Percentiles rank a stretch among this genome's conserved stretches.
Evolutionary conservation across 2,113 vertebrate genomes (phyloP).

Genomic region (Lichenostomus cassidix): DNA sequence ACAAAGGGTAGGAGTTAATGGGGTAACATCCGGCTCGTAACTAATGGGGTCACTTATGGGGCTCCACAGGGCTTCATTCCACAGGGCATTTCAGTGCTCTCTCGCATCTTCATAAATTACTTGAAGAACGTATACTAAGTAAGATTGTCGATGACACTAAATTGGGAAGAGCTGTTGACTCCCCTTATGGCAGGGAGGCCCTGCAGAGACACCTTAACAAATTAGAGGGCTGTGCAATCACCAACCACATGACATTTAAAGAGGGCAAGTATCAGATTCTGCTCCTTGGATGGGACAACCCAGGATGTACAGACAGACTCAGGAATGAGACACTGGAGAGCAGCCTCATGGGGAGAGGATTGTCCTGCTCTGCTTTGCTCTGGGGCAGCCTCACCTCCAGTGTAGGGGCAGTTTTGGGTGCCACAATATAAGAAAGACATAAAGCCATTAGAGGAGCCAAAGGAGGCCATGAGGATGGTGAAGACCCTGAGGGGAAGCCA

Average conservation of each 20-base stretch:
- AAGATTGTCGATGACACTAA: not conserved
- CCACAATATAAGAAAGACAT: fast-evolving
- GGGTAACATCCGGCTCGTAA: not conserved
- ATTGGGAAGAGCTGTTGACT: not conserved
- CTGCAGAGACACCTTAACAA: not conserved
- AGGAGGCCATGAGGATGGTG: no score
- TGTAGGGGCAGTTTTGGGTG: not conserved
- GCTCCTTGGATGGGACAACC: not conserved
- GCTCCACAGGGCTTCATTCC: not conserved
- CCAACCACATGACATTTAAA: not conserved
- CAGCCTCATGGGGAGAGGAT: not conserved
- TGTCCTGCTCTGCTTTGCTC: not conserved
- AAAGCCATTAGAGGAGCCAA: not conserved
- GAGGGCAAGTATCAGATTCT: not conserved
- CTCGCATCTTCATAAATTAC: not conserved
- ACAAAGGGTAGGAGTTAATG: not conserved
- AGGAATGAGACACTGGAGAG: not conserved
- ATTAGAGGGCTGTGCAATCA: not conserved
- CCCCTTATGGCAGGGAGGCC: not conserved
- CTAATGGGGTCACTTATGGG: not conserved
- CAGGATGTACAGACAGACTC: not conserved
- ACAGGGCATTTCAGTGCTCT: not conserved
- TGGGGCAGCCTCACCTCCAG: fast-evolving
- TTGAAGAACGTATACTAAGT: not conserved
- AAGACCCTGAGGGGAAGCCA: not conserved